These are phyloP conservation scores for Lophura nycthemera DNA, from an alignment of 2,113 vertebrate genomes.

Conservation along the genomic window DNA sequence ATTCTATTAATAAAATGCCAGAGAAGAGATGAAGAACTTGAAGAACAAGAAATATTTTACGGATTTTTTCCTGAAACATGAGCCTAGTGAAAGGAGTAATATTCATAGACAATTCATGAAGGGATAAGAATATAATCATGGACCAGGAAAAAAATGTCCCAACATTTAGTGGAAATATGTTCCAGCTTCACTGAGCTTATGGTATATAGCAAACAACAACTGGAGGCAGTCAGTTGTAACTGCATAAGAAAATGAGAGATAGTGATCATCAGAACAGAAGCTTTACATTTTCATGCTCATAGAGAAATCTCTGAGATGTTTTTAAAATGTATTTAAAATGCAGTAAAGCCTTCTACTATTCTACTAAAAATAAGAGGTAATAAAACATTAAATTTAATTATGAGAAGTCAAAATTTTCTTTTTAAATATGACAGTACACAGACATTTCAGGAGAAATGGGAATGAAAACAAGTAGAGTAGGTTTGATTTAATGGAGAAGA, in stretches of 20 bases:
- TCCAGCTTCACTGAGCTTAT: background rate
- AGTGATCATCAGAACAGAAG: background rate
- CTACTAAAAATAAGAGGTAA: background rate
- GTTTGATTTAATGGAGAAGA: background rate
- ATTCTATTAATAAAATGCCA: background rate
- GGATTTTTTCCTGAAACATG: background rate
- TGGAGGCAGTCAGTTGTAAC: background rate
- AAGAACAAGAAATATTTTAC: background rate
- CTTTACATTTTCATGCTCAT: background rate
- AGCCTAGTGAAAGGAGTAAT: background rate
- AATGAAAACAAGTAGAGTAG: background rate
- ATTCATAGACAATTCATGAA: background rate
- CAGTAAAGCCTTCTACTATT: background rate
- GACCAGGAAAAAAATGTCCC: accelerated
- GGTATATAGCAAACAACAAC: background rate
- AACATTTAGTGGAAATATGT: background rate
- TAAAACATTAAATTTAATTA: background rate
- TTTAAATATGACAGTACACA: background rate
- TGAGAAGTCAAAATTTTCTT: background rate
- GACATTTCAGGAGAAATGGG: background rate
- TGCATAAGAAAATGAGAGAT: background rate
- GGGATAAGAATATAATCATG: background rate
- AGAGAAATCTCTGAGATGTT: background rate
- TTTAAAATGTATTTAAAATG: background rate
- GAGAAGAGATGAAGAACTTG: background rate